A percentile compares a stretch with the other conserved stretches of the same genome.
These are phyloP conservation scores for Hippopotamus amphibius DNA, from an alignment of 2,113 vertebrate species.

Conservation along the genomic window DNA sequence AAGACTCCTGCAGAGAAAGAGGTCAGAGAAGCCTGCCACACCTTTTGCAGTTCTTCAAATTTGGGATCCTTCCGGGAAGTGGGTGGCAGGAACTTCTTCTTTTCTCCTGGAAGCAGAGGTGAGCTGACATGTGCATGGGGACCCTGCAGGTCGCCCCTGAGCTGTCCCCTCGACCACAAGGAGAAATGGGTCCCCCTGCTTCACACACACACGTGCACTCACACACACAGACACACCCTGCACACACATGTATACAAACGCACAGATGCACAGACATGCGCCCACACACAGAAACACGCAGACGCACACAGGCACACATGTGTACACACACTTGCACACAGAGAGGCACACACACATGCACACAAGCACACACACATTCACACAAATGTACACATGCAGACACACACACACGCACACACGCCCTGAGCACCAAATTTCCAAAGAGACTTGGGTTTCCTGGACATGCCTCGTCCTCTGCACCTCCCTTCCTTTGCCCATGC, in stretches of 20 bases:
- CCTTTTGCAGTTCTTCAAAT: conserved; percentile 90
- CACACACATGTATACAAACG: fast-evolving
- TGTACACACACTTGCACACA: too few species aligned
- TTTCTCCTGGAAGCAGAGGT: conserved; percentile 87
- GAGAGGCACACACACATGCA: too few species aligned
- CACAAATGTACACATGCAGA: background rate
- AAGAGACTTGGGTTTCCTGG: background rate
- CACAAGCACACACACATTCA: fast-evolving
- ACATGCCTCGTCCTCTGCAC: background rate
- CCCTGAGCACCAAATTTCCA: background rate
- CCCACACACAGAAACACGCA: fast-evolving
- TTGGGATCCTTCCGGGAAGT: conserved; percentile 87
- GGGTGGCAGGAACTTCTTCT: conserved; percentile 89
- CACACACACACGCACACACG: background rate
- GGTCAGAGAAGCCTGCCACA: conserved; percentile 62
- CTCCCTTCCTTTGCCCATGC: fast-evolving
- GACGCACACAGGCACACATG: too few species aligned
- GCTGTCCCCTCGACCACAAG: background rate
- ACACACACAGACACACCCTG: too few species aligned
- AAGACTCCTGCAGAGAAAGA: too few species aligned
- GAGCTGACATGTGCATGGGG: fast-evolving
- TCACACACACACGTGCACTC: fast-evolving
- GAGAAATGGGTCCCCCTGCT: fast-evolving
- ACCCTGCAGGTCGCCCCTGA: background rate
- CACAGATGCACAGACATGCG: too few species aligned